phyloP scores from a whole-genome alignment of 2,888 invertebrate species.

The Cerceris rybyensis region DNA sequence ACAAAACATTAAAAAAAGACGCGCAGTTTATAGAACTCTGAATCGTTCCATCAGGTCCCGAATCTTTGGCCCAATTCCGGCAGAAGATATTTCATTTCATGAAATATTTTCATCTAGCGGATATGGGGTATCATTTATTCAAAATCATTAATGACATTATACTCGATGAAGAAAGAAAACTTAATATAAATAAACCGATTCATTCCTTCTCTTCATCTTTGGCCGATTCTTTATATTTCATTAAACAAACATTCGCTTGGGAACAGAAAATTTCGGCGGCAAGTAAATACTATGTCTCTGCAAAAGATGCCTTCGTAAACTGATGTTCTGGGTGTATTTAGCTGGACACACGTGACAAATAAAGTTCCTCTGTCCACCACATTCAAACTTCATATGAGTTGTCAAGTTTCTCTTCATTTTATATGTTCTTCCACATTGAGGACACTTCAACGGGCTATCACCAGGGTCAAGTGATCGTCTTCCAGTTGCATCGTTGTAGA shows the following conservation, averaged over 20 bases:
- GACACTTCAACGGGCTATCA: conserved; percentile 58
- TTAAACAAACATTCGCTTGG: conserved; percentile 54
- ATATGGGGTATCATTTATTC: too few species aligned
- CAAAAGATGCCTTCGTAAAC: conserved; percentile 69
- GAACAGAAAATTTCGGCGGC: conserved; percentile 63
- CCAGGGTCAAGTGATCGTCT: not conserved
- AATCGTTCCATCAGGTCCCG: too few species aligned
- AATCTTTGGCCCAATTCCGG: too few species aligned
- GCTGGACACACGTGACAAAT: conserved; percentile 86
- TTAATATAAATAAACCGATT: too few species aligned
- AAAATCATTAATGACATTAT: too few species aligned
- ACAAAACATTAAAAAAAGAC: too few species aligned
- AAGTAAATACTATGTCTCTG: conserved; percentile 68
- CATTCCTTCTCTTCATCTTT: too few species aligned
- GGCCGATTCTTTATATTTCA: too few species aligned
- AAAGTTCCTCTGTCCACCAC: conserved; percentile 87
- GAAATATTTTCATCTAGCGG: too few species aligned
- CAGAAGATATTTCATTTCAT: too few species aligned
- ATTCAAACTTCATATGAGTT: conserved; percentile 88
- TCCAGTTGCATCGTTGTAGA: not conserved
- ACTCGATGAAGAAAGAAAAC: too few species aligned
- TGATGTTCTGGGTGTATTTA: conserved; percentile 87
- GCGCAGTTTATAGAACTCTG: too few species aligned
- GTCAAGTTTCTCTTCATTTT: conserved; percentile 73
- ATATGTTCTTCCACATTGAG: conserved; percentile 74